A percentile compares a stretch with the other conserved stretches of the same genome.
Evolutionary conservation across 2,797 vertebrate species (phyloP).

Genomic region (Eleutherodactylus coqui): DNA sequence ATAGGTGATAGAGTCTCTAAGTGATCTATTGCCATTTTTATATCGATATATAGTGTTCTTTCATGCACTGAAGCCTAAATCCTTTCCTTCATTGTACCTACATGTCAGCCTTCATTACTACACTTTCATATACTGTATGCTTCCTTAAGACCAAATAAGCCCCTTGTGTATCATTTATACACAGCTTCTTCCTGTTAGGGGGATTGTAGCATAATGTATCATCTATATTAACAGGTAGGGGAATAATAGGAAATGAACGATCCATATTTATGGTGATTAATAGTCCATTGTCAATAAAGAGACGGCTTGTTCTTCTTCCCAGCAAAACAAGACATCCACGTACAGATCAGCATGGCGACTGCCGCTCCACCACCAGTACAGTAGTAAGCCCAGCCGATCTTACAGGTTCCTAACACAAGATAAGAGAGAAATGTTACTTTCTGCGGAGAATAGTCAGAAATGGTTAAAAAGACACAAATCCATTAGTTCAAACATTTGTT

Average conservation of each 20-base stretch:
- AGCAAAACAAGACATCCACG: constrained; percentile 71
- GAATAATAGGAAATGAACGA: neutral
- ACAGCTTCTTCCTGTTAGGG: neutral
- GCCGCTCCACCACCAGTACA: constrained; percentile 71
- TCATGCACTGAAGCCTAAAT: neutral
- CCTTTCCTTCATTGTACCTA: neutral
- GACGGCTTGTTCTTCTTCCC: constrained; percentile 68
- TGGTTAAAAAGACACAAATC: neutral
- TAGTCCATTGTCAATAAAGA: constrained; percentile 37
- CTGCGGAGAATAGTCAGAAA: neutral
- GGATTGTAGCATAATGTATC: neutral
- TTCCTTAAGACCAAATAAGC: neutral
- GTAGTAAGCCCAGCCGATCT: constrained; percentile 71
- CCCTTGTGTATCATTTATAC: neutral
- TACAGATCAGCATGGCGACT: constrained; percentile 70
- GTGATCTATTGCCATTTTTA: neutral
- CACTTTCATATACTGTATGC: neutral
- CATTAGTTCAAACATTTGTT: too few species aligned
- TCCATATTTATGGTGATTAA: neutral
- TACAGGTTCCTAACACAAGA: constrained; percentile 69
- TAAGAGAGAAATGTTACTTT: constrained; percentile 13
- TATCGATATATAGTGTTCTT: neutral
- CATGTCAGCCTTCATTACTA: neutral
- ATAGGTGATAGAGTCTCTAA: too few species aligned
- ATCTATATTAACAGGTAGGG: neutral